Conservation (phyloP, 1,140 invertebrate genomes). For the Ostrea denselamellosa region DNA sequence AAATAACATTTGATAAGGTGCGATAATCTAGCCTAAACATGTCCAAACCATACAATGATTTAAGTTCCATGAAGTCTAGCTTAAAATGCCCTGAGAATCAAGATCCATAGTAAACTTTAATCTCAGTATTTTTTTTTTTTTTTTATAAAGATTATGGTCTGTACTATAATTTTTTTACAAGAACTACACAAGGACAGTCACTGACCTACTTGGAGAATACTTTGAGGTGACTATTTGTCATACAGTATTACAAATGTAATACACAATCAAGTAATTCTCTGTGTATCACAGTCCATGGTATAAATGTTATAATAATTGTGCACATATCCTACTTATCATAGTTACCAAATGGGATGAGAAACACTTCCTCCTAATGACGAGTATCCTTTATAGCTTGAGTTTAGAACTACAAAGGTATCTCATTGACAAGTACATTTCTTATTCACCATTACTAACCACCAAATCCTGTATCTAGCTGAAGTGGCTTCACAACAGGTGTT, state of each 20-base stretch:
- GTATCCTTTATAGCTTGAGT: too few species aligned
- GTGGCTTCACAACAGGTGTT: too few species aligned
- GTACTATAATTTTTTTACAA: neutral
- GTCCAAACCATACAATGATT: slow-evolving; percentile 10
- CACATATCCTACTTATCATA: neutral
- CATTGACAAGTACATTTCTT: too few species aligned
- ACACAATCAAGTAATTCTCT: neutral
- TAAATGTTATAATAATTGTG: neutral
- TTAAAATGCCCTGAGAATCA: neutral
- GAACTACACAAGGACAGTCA: neutral
- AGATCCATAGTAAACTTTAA: neutral
- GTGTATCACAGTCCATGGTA: neutral
- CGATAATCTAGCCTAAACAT: slow-evolving; percentile 13
- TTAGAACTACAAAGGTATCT: too few species aligned
- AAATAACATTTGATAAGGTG: slow-evolving; percentile 38
- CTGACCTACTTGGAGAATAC: neutral
- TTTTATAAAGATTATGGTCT: neutral
- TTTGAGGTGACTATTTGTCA: neutral
- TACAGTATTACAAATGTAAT: neutral
- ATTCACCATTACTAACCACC: too few species aligned
- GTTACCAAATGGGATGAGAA: neutral
- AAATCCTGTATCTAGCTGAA: too few species aligned
- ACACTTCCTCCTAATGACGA: neutral
- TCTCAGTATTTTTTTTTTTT: neutral
- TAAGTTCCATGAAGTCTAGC: neutral